A percentile compares a stretch with the other conserved stretches of the same genome.
These are phyloP conservation scores for Sturmia bella DNA, from an alignment of 2,888 invertebrate species.

Conservation along the genomic window DNA sequence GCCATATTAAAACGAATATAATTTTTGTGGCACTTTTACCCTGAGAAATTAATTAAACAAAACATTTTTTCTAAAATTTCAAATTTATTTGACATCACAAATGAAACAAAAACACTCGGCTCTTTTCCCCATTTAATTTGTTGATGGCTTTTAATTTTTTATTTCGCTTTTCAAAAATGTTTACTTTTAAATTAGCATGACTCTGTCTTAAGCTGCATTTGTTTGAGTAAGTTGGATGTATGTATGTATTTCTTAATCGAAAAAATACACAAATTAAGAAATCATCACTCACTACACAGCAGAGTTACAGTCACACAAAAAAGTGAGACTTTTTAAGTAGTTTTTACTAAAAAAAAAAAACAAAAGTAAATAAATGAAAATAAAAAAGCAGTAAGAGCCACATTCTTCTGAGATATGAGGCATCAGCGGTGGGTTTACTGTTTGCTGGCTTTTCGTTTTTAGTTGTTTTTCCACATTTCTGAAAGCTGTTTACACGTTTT, in stretches of 20 bases:
- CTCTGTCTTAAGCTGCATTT: constrained; percentile 15
- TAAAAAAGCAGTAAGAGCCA: neutral
- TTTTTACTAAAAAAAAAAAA: neutral
- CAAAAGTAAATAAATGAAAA: neutral
- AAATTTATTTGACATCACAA: constrained; percentile 5
- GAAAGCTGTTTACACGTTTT: constrained; percentile 37
- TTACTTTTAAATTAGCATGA: constrained; percentile 19
- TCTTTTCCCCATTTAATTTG: neutral
- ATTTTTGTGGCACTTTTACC: too few species aligned
- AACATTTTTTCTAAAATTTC: too few species aligned
- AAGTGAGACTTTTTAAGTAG: constrained; percentile 10
- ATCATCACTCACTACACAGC: constrained; percentile 18
- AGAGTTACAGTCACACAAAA: constrained; percentile 3
- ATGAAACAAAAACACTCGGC: neutral
- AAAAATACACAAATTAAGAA: constrained; percentile 31
- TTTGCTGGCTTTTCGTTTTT: constrained; percentile 19
- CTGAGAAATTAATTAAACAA: too few species aligned
- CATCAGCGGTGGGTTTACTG: neutral
- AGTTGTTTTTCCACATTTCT: constrained; percentile 15
- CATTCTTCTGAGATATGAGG: neutral
- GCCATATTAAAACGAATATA: too few species aligned
- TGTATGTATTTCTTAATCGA: constrained; percentile 44
- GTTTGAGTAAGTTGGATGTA: neutral
- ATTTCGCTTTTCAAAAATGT: constrained; percentile 15
- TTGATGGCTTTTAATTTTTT: constrained; percentile 9